phyloP scores from a whole-genome alignment of 2,797 vertebrate genomes.

The Rachycentron canadum region DNA sequence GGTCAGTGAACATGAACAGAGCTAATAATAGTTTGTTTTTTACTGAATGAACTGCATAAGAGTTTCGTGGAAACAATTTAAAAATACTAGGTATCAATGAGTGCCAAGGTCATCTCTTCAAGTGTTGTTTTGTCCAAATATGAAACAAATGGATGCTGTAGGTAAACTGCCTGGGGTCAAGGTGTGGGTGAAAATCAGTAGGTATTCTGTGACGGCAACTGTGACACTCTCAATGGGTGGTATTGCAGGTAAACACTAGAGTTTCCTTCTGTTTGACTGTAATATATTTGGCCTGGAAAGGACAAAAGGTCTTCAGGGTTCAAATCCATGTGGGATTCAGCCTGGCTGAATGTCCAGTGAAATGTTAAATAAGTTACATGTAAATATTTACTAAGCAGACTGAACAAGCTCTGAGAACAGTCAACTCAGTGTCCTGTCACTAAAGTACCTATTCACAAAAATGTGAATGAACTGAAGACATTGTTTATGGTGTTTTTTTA shows the following conservation, averaged over 20 bases:
- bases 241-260: constrained; percentile 12
- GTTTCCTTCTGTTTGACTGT: constrained; percentile 9
- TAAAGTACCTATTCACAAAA: constrained; percentile 22
- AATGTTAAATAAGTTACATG: constrained; percentile 57
- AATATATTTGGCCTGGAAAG: constrained; percentile 22
- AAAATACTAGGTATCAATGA: constrained; percentile 26
- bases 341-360: constrained; percentile 29
- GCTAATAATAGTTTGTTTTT: constrained; percentile 67
- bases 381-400: constrained; percentile 76
- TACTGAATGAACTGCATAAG: constrained; percentile 31
- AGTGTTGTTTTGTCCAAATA: constrained; percentile 29
- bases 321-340: constrained; percentile 43
- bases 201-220: not conserved
- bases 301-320: constrained; percentile 66
- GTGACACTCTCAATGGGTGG: constrained; percentile 2
- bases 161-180: not conserved
- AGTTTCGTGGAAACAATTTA: constrained; percentile 45
- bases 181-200: not conserved
- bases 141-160: not conserved
- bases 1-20: not conserved
- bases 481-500: constrained; percentile 22
- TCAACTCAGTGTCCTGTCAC: constrained; percentile 37
- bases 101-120: not conserved
- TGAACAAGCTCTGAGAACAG: constrained; percentile 46
- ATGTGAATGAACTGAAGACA: constrained; percentile 24